phyloP scores from a whole-genome alignment of 2,888 invertebrate species.

The Meteorus colon region DNA sequence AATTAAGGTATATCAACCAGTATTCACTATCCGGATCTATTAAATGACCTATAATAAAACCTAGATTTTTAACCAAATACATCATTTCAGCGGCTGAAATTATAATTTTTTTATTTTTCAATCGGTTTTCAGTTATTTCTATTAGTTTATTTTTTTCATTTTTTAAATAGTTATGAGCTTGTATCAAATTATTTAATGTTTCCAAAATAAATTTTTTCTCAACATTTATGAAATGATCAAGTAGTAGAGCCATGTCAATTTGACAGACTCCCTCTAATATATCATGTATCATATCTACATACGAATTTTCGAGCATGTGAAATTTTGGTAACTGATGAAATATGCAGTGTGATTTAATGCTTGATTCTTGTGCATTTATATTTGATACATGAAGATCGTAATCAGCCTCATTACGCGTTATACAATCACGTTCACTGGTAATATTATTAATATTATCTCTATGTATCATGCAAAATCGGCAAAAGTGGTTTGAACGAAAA shows the following conservation, averaged over 20 bases:
- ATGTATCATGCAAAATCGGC: conserved; percentile 50
- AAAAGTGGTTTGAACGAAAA: conserved; percentile 47
- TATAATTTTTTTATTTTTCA: conserved; percentile 24
- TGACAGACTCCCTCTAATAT: conserved; percentile 4
- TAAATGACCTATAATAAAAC: conserved; percentile 27
- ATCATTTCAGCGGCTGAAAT: conserved; percentile 34
- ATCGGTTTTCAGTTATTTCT: conserved; percentile 2
- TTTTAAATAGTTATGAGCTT: neutral
- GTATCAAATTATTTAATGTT: conserved; percentile 26
- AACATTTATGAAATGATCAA: conserved; percentile 11
- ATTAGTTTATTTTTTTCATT: conserved; percentile 21
- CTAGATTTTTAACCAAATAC: conserved; percentile 13
- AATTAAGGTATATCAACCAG: conserved; percentile 10
- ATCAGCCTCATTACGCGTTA: conserved; percentile 32
- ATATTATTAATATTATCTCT: conserved; percentile 33
- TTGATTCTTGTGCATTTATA: neutral
- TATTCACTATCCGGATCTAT: conserved; percentile 12
- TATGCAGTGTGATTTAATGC: neutral
- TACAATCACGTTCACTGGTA: conserved; percentile 39
- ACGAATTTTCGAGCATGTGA: neutral
- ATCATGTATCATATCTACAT: conserved; percentile 23
- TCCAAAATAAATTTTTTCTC: conserved; percentile 12
- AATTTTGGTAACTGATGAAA: neutral
- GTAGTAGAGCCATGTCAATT: conserved; percentile 12
- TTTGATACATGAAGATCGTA: conserved; percentile 26